Evolutionary conservation across 1,140 invertebrate species (phyloP).

Genomic region (Papilio aristodemus): DNA sequence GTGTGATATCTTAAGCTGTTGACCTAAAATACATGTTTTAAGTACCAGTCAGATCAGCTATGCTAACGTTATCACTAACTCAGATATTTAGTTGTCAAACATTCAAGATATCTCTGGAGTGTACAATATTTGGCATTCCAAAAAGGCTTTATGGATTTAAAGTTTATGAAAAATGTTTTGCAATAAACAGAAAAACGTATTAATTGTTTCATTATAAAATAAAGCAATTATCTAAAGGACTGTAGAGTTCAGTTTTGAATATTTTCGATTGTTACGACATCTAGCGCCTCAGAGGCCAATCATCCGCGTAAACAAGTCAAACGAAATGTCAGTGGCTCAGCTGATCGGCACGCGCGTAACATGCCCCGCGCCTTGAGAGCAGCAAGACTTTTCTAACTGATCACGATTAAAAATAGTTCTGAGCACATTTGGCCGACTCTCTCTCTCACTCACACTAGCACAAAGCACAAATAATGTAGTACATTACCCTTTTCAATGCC

Average conservation of each 20-base stretch:
- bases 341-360: slow-evolving; percentile 69
- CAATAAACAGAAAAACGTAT: neutral
- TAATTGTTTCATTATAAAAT: neutral
- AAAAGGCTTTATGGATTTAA: neutral
- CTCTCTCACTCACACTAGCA: slow-evolving; percentile 54
- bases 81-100: slow-evolving; percentile 18
- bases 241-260: neutral
- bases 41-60: slow-evolving; percentile 35
- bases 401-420: slow-evolving; percentile 75
- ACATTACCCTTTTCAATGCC: slow-evolving; percentile 95
- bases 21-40: slow-evolving; percentile 34
- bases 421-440: slow-evolving; percentile 72
- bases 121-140: neutral
- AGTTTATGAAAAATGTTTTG: neutral
- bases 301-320: slow-evolving; percentile 73
- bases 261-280: slow-evolving; percentile 56
- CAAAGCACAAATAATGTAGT: slow-evolving; percentile 61
- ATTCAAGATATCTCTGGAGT: slow-evolving; percentile 10
- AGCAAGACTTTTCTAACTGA: slow-evolving; percentile 57
- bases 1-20: slow-evolving; percentile 14
- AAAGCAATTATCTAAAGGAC: neutral
- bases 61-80: slow-evolving; percentile 27
- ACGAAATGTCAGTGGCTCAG: slow-evolving; percentile 74
- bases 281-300: slow-evolving; percentile 54
- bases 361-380: slow-evolving; percentile 48